phyloP scores from a whole-genome alignment of 2,113 vertebrate species.

The Pipa parva region DNA sequence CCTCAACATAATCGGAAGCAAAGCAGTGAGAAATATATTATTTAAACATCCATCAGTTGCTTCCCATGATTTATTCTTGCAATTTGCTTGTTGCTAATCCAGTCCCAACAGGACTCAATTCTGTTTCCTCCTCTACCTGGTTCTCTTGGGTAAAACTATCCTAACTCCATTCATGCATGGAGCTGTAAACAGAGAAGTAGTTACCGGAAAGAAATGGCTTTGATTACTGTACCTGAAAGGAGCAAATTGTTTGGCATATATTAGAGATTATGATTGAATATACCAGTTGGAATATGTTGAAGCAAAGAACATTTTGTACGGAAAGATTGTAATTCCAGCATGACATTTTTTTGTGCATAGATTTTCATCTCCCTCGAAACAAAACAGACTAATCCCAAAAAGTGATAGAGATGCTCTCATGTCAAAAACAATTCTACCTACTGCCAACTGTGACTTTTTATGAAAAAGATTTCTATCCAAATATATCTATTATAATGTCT shows the following conservation, averaged over 20 bases:
- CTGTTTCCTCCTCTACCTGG: slow-evolving; percentile 2
- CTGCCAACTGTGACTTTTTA: too few species aligned
- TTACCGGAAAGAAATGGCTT: slow-evolving; percentile 27
- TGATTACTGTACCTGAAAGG: slow-evolving; percentile 37
- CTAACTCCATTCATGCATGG: slow-evolving; percentile 12
- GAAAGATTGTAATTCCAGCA: neutral
- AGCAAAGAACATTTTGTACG: slow-evolving; percentile 19
- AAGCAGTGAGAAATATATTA: slow-evolving; percentile 10
- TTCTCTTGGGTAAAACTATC: slow-evolving; percentile 13
- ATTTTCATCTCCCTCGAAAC: too few species aligned
- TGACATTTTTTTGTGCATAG: neutral
- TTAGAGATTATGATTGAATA: slow-evolving; percentile 29
- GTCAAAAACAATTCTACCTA: too few species aligned
- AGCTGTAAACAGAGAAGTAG: slow-evolving; percentile 24
- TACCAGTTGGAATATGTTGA: slow-evolving; percentile 28
- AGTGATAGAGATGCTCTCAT: neutral
- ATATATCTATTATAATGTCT: too few species aligned
- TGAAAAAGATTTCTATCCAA: too few species aligned
- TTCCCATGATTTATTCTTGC: slow-evolving; percentile 22
- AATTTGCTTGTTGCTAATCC: slow-evolving; percentile 11
- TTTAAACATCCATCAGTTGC: slow-evolving; percentile 8
- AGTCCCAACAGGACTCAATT: slow-evolving; percentile 27
- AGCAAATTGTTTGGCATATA: slow-evolving; percentile 39
- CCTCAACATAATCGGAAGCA: neutral
- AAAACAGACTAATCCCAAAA: neutral